These are phyloP conservation scores for Neogobius melanostomus DNA, from an alignment of 2,113 vertebrate genomes.

Conservation along the genomic window DNA sequence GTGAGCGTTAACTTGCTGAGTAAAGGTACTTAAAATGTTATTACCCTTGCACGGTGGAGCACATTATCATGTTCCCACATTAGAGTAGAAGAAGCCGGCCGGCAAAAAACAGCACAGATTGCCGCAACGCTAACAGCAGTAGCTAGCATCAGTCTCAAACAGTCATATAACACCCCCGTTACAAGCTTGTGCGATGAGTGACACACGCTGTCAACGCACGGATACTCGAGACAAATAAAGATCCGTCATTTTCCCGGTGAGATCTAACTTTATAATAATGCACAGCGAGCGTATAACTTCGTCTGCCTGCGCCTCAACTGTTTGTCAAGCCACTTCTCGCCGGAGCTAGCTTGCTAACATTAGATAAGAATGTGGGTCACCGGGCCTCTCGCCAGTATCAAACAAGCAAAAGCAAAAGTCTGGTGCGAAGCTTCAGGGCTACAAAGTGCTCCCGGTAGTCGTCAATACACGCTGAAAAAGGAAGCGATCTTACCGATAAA, in stretches of 20 bases:
- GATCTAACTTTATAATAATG: slow-evolving; percentile 7
- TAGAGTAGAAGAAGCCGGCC: slow-evolving; percentile 45
- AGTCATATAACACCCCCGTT: slow-evolving; percentile 13
- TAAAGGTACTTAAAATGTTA: neutral
- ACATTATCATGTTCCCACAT: neutral
- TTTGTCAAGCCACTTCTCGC: slow-evolving; percentile 55
- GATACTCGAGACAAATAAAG: neutral
- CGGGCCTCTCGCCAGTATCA: slow-evolving; percentile 59
- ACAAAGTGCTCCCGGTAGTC: neutral
- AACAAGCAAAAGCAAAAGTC: slow-evolving; percentile 5
- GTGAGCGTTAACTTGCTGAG: neutral
- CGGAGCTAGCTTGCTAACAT: slow-evolving; percentile 50
- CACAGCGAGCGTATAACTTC: slow-evolving; percentile 18
- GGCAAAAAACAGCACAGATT: slow-evolving; percentile 42
- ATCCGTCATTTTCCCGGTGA: neutral
- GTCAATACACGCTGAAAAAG: neutral
- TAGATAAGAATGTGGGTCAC: slow-evolving; percentile 80
- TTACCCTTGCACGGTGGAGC: neutral
- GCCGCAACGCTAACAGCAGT: slow-evolving; percentile 44
- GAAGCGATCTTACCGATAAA: neutral
- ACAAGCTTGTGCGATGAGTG: slow-evolving; percentile 29
- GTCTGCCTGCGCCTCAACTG: slow-evolving; percentile 14
- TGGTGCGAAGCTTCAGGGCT: neutral
- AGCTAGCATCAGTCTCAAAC: slow-evolving; percentile 43
- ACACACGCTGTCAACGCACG: neutral